phyloP scores from a whole-genome alignment of 2,113 vertebrate species.

The Sinocyclocheilus maitianheensis region DNA sequence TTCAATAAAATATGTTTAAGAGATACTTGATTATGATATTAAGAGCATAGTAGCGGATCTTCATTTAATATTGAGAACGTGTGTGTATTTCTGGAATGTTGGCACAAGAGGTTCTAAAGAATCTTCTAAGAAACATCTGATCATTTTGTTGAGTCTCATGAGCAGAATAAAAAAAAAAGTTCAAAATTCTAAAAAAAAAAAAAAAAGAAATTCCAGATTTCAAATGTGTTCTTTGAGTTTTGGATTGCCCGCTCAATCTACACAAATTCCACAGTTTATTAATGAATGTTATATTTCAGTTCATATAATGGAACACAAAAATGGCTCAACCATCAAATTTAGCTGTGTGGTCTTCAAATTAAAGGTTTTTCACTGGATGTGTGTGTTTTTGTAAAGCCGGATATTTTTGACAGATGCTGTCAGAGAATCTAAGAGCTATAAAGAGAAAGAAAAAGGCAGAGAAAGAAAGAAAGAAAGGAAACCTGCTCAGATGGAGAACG shows the following conservation, averaged over 20 bases:
- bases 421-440: constrained; percentile 15
- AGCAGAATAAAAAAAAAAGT: too few relatives aligned
- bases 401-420: constrained; percentile 31
- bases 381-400: constrained; percentile 1
- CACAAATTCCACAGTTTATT: background rate
- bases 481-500: constrained; percentile 51
- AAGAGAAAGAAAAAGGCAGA: constrained; percentile 26
- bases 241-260: background rate
- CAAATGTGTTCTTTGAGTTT: background rate
- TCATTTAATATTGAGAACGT: background rate
- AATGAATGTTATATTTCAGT: background rate
- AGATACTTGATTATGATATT: background rate
- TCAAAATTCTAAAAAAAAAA: too few relatives aligned
- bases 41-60: too few relatives aligned
- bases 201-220: background rate
- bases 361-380: constrained; percentile 12
- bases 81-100: background rate
- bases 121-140: background rate
- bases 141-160: background rate
- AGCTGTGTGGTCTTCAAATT: constrained; percentile 1
- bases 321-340: background rate
- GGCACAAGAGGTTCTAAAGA: background rate
- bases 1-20: background rate
- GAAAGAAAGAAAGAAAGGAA: constrained; percentile 18
- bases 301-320: background rate